A percentile compares a stretch with the other conserved stretches of the same genome.
phyloP scores from a whole-genome alignment of 2,797 vertebrate genomes.

The Kryptolebias ocellatus region DNA sequence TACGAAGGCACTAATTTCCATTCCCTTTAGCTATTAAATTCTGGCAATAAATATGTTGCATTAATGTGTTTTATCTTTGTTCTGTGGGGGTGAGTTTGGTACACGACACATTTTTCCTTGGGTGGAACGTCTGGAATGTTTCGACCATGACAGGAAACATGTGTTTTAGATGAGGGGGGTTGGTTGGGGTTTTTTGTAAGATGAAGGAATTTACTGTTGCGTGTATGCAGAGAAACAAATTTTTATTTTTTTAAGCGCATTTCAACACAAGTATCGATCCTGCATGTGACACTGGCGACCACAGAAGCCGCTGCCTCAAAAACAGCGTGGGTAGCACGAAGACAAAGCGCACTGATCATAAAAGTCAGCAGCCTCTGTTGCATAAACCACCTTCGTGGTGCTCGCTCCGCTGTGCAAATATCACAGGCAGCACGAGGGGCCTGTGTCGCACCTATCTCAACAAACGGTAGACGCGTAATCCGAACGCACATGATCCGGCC shows the following conservation, averaged over 20 bases:
- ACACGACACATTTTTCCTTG: conserved; percentile 43
- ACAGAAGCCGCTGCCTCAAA: neutral
- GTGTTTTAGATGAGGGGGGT: conserved; percentile 62
- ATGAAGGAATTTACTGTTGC: conserved; percentile 61
- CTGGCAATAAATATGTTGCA: neutral
- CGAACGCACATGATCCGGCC: conserved; percentile 31
- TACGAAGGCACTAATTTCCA: neutral
- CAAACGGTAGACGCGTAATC: conserved; percentile 15
- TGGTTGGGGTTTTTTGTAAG: conserved; percentile 21
- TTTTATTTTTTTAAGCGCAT: neutral
- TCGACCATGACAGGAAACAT: conserved; percentile 70
- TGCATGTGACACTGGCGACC: neutral
- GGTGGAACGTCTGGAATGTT: conserved; percentile 66
- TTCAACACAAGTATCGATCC: neutral
- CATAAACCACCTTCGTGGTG: conserved; percentile 9
- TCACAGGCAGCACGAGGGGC: conserved; percentile 10
- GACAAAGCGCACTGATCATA: conserved; percentile 39
- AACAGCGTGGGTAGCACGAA: conserved; percentile 9
- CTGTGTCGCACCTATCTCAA: conserved; percentile 15
- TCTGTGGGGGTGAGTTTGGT: conserved; percentile 6
- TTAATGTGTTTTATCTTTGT: neutral
- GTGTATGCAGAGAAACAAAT: neutral
- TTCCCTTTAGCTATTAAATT: neutral
- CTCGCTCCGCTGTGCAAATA: conserved; percentile 44
- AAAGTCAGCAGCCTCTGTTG: conserved; percentile 24